Evolutionary conservation across 2,888 invertebrate species (phyloP).

Genomic region (Xylota segnis): DNA sequence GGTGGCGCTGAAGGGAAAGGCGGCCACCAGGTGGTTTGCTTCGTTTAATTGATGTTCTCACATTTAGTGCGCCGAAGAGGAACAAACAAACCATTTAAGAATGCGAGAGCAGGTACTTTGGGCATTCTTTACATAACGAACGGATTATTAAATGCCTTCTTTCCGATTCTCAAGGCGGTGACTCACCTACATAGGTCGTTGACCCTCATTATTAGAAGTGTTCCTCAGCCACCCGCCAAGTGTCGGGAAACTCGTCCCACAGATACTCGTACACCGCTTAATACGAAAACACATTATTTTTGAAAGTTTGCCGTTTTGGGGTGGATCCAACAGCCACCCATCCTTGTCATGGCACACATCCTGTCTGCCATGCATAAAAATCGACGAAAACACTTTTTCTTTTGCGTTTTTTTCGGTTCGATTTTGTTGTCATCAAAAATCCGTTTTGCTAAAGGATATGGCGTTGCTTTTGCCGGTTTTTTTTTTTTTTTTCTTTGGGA

Average conservation of each 20-base stretch:
- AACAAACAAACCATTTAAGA: constrained; percentile 62
- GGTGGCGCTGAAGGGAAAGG: not conserved
- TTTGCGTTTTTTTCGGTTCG: constrained; percentile 12
- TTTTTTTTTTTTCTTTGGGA: constrained; percentile 21
- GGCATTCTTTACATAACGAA: constrained; percentile 1
- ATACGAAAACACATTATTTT: constrained; percentile 59
- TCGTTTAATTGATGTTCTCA: constrained; percentile 68
- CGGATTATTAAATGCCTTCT: constrained; percentile 34
- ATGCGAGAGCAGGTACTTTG: constrained; percentile 5
- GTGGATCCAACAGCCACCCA: not conserved
- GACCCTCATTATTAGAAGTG: constrained; percentile 23
- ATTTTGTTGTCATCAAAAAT: constrained; percentile 61
- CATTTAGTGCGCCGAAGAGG: constrained; percentile 43
- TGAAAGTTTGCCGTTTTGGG: constrained; percentile 32
- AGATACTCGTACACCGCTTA: constrained; percentile 3
- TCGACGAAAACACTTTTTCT: constrained; percentile 26
- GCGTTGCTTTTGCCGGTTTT: constrained; percentile 8
- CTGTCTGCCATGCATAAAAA: constrained; percentile 52
- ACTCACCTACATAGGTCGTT: constrained; percentile 50
- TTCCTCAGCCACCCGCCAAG: not conserved
- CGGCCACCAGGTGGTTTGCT: constrained; percentile 45
- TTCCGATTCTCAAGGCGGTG: constrained; percentile 7
- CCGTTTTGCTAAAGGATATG: constrained; percentile 41
- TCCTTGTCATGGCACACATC: constrained; percentile 31
- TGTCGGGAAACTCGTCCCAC: not conserved